phyloP scores from a whole-genome alignment of 1,140 invertebrate species.

The Drosophila bifasciata region DNA sequence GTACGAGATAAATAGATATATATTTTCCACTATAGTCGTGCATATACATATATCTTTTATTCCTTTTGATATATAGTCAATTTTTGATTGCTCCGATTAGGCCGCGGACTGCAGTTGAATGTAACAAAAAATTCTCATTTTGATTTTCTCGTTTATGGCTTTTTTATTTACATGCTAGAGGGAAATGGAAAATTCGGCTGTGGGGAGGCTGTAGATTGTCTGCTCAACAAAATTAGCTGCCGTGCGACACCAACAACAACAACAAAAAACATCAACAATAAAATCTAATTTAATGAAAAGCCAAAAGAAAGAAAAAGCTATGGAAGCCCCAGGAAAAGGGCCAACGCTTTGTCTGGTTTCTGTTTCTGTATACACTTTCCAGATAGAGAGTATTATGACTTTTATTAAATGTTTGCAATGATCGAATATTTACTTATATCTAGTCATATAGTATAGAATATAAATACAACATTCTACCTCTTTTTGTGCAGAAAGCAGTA shows the following conservation, averaged over 20 bases:
- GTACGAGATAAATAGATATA: background rate
- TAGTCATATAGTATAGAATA: no score
- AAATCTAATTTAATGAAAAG: slow-evolving; percentile 76
- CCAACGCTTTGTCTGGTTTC: slow-evolving; percentile 1
- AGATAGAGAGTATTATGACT: no score
- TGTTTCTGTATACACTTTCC: no score
- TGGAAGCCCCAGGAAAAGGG: slow-evolving; percentile 32
- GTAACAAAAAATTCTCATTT: slow-evolving; percentile 42
- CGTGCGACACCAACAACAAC: slow-evolving; percentile 38
- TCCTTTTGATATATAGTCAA: slow-evolving; percentile 30
- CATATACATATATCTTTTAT: slow-evolving; percentile 36
- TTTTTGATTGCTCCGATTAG: slow-evolving; percentile 51
- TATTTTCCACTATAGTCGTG: slow-evolving; percentile 9
- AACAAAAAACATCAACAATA: slow-evolving; percentile 50
- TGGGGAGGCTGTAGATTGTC: background rate
- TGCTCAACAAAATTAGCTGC: slow-evolving; percentile 55
- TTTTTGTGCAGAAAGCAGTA: no score
- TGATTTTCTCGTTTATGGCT: slow-evolving; percentile 49
- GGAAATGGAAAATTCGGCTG: no score
- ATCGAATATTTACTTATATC: no score
- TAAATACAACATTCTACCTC: no score
- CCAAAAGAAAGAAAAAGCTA: slow-evolving; percentile 43
- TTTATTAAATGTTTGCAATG: background rate
- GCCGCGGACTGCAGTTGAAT: slow-evolving; percentile 50
- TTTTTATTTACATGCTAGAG: slow-evolving; percentile 67